Evolutionary conservation across 2,888 invertebrate genomes (phyloP).

Genomic region (Diplazon laetatorius): DNA sequence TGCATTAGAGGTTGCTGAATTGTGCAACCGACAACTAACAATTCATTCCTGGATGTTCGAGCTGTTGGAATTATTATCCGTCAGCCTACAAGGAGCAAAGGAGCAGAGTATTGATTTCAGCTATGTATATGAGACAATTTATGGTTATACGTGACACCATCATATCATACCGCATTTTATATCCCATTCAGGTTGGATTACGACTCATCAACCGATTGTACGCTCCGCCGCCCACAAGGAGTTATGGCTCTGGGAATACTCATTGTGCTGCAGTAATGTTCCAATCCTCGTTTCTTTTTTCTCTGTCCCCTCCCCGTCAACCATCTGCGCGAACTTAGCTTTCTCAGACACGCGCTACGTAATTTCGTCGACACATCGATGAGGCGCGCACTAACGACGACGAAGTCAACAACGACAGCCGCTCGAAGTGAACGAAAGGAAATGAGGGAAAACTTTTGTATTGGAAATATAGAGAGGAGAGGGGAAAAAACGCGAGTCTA

Average conservation of each 20-base stretch:
- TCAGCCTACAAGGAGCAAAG: not conserved
- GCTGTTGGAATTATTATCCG: not conserved
- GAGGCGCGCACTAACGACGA: not conserved
- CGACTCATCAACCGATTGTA: conserved; percentile 4
- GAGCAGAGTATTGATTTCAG: not conserved
- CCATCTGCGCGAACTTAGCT: not conserved
- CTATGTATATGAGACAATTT: too few relatives aligned
- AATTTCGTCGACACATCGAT: not conserved
- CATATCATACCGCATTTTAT: not conserved
- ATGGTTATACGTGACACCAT: too few relatives aligned
- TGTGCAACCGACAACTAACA: too few relatives aligned
- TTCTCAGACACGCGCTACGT: not conserved
- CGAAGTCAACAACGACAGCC: not conserved
- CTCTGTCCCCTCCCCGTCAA: not conserved
- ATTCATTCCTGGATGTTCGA: not conserved
- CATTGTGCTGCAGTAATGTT: conserved; percentile 9
- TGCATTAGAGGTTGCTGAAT: too few relatives aligned
- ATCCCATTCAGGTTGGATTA: not conserved
- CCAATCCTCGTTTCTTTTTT: conserved; percentile 3
- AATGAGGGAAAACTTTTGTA: conserved; percentile 2
- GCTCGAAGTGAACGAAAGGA: not conserved
- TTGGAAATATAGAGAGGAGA: conserved; percentile 3
- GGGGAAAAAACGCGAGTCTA: not conserved
- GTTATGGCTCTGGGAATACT: not conserved
- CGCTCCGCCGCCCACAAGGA: conserved; percentile 8